These are phyloP conservation scores for Sapajus apella DNA, from an alignment of 2,113 vertebrate species.

Conservation along the genomic window DNA sequence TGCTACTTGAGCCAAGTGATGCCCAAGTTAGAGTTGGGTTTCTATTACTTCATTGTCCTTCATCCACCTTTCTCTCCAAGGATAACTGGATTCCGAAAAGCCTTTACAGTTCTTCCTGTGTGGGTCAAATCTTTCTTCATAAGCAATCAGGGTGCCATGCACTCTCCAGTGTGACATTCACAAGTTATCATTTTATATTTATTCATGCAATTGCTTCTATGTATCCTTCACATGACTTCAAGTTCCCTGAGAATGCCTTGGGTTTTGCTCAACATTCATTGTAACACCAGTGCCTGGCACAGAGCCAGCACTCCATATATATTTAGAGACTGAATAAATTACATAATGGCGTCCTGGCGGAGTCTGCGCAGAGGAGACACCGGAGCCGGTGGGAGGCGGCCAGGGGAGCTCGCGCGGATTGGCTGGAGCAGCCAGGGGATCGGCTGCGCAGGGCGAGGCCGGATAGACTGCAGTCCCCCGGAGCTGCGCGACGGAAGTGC, in stretches of 20 bases:
- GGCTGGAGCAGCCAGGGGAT: not conserved
- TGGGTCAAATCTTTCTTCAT: not conserved
- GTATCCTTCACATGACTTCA: not conserved
- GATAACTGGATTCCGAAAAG: not conserved
- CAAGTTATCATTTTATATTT: not conserved
- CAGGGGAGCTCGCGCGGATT: not conserved
- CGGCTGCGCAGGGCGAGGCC: accelerated
- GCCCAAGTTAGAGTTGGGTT: not conserved
- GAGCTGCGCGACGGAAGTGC: not conserved
- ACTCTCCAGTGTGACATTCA: not conserved
- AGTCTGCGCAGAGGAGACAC: not conserved
- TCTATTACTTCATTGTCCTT: not conserved
- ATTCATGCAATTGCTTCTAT: not conserved
- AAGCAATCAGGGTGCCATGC: not conserved
- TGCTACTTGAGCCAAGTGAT: not conserved
- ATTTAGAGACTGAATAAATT: not conserved
- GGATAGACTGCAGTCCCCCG: accelerated
- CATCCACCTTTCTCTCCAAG: not conserved
- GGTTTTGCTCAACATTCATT: not conserved
- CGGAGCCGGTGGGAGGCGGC: not conserved
- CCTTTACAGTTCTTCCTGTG: not conserved
- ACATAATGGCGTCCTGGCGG: not conserved
- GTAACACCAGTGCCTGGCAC: not conserved
- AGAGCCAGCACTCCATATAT: not conserved
- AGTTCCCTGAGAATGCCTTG: not conserved